Percentiles rank a stretch among this genome's conserved stretches.
phyloP scores from a whole-genome alignment of 2,888 invertebrate species.

The Rotaria magnacalcarata region DNA sequence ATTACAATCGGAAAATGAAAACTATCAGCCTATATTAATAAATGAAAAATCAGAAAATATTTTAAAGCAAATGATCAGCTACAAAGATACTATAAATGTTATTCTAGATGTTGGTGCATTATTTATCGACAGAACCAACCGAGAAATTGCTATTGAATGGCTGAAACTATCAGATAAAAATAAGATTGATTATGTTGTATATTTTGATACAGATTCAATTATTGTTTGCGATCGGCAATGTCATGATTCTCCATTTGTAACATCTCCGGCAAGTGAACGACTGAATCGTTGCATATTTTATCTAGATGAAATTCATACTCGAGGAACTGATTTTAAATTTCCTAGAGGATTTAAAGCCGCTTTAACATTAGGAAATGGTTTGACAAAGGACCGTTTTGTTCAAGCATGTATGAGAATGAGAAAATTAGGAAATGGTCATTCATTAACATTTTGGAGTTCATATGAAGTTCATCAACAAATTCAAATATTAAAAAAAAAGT shows the following conservation, averaged over 20 bases:
- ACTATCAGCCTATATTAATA: background rate
- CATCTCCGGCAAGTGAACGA: background rate
- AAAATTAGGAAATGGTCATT: background rate
- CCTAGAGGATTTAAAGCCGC: background rate
- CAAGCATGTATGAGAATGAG: background rate
- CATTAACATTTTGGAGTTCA: background rate
- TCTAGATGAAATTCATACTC: background rate
- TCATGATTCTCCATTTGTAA: background rate
- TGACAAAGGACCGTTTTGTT: slow-evolving; percentile 3
- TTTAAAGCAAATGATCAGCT: background rate
- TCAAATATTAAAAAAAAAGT: background rate
- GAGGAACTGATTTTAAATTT: background rate
- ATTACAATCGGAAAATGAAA: background rate
- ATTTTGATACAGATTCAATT: background rate
- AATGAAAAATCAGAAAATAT: background rate
- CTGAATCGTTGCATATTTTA: background rate
- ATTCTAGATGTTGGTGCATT: background rate
- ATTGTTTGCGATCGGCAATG: background rate
- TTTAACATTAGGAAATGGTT: background rate
- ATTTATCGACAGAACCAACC: background rate
- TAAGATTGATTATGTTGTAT: background rate
- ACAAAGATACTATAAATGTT: background rate
- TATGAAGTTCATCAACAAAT: background rate
- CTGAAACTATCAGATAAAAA: background rate
- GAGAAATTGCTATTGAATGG: background rate